Conservation (phyloP, 2,113 vertebrate genomes). For the Lipophrys pholis region DNA sequence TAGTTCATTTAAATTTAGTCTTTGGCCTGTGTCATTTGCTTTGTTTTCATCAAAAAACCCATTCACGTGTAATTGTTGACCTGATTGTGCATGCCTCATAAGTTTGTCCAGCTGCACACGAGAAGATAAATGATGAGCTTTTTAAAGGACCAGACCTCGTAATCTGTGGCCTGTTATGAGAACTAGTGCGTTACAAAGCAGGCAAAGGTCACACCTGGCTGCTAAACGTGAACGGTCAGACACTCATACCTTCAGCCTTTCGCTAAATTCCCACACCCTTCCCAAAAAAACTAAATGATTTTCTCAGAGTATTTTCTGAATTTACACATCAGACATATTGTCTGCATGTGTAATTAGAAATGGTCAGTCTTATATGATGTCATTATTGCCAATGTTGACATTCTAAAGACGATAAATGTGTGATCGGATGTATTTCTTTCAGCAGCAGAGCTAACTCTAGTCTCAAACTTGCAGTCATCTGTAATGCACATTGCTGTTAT, state of each 20-base stretch:
- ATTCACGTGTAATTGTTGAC: conserved; percentile 51
- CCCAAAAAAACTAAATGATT: too few relatives aligned
- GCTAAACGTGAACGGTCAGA: conserved; percentile 24
- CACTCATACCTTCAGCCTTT: background rate
- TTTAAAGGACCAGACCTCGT: conserved; percentile 42
- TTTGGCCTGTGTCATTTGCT: background rate
- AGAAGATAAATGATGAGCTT: conserved; percentile 55
- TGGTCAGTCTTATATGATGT: too few relatives aligned
- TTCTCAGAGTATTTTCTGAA: too few relatives aligned
- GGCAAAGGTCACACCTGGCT: conserved; percentile 58
- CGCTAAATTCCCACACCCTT: too few relatives aligned
- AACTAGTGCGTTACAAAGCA: conserved; percentile 64
- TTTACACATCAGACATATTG: too few relatives aligned
- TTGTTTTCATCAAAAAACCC: conserved; percentile 24
- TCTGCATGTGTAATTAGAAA: too few relatives aligned
- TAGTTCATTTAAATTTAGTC: background rate
- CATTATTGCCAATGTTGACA: too few relatives aligned
- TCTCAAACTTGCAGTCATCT: too few relatives aligned
- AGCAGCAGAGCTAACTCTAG: too few relatives aligned
- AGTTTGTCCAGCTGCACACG: conserved; percentile 61
- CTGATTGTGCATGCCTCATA: conserved; percentile 49
- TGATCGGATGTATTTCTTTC: too few relatives aligned
- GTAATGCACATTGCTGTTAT: too few relatives aligned
- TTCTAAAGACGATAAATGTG: too few relatives aligned
- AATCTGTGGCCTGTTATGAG: conserved; percentile 48